Evolutionary conservation across 2,888 invertebrate genomes (phyloP), one percentile per base, ranked within the genome.

Genomic region (Cacoxenus indagator): DNA sequence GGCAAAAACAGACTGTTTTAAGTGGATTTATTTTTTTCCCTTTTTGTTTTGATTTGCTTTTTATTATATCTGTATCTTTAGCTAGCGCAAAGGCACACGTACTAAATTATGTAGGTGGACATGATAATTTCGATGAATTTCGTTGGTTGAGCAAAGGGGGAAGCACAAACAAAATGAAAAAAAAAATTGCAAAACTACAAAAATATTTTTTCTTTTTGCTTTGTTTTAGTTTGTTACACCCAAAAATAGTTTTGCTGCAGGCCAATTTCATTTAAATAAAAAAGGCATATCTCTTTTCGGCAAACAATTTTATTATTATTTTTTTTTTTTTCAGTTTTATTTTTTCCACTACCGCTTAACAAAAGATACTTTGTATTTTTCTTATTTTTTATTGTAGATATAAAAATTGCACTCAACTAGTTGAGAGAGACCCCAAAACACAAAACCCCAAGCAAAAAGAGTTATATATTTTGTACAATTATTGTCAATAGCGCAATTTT

Each of bases 91-190:
- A 29, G 8, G 8, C 6, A 76, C 78, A 74, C 70, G 78, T 79
- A 76, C 73, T 80, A 82, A 76, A 82, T 80, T 76, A 82, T 75
- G 80, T 83, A 78, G 80, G 80, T 83, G 80, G 84, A 82, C 81
- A 82, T 73, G 73, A 80, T 82, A 80, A 80, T 80, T 83, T 80
- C 67, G 74, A 71, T 29, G 27, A 62, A 24, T 62, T 73, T 71
- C 68, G 73, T 75, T 71, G n/a, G n/a, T n/a, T n/a, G n/a, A n/a
- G n/a, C n/a, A n/a, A n/a, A n/a, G n/a, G n/a, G n/a, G n/a, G n/a
- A n/a, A 72, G 54, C 69, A 68, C 61, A 57, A 65, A 51, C 43
- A 24, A 43, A 55, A 26, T 3, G 3, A 55, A 55, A 22, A n/a
- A 29, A 24, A 54, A 37, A 1, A 64, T 62, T 59, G 37, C 70